phyloP scores from a whole-genome alignment of 2,888 invertebrate species.

The Thymelicus acteon region DNA sequence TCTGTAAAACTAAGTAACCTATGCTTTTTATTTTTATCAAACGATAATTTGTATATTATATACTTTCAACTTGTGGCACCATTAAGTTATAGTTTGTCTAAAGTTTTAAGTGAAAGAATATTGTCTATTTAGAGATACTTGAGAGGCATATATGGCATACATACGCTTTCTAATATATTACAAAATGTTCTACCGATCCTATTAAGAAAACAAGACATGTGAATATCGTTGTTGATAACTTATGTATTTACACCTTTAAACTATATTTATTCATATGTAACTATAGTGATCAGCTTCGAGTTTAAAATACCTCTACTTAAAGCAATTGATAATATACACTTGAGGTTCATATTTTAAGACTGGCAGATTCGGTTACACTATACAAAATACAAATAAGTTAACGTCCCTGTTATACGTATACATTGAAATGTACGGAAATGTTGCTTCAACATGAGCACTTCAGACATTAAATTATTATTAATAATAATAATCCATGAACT shows the following conservation, averaged over 20 bases:
- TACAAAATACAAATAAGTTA: conserved; percentile 6
- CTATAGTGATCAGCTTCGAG: not conserved
- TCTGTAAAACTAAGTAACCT: not conserved
- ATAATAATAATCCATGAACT: not conserved
- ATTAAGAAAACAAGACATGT: not conserved
- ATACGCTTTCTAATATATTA: not conserved
- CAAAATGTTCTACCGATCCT: not conserved
- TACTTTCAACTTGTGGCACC: conserved; percentile 15
- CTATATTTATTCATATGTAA: conserved; percentile 2
- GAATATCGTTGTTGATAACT: not conserved
- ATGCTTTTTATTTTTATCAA: not conserved
- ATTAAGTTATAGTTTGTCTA: conserved; percentile 1
- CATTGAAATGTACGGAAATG: conserved; percentile 6
- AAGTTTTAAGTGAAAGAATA: not conserved
- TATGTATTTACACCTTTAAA: not conserved
- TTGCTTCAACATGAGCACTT: not conserved
- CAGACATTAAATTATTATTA: not conserved
- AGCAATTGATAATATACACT: conserved; percentile 21
- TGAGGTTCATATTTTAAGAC: conserved; percentile 16
- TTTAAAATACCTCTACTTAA: conserved; percentile 14
- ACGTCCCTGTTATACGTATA: conserved; percentile 1
- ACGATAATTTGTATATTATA: conserved; percentile 3
- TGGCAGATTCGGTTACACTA: conserved; percentile 7
- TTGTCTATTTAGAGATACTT: not conserved
- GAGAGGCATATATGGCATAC: not conserved